Percentiles rank a stretch among this genome's conserved stretches.
These are phyloP conservation scores for Coryphaenoides rupestris DNA, from an alignment of 2,113 vertebrate species.

Conservation along the genomic window DNA sequence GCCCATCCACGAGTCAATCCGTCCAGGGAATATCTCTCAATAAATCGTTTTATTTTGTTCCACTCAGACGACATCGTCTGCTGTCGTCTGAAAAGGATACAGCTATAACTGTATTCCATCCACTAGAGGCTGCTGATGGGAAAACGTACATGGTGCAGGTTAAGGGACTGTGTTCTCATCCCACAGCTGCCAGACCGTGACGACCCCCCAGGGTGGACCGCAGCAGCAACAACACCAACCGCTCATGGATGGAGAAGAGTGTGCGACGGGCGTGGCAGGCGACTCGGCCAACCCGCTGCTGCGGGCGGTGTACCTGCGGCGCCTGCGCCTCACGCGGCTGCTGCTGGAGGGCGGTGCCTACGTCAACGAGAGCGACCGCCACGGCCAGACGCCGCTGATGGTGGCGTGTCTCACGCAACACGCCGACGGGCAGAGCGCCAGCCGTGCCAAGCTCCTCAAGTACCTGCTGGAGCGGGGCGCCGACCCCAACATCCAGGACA, in stretches of 20 bases:
- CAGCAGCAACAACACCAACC: no score
- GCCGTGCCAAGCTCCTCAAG: constrained; percentile 84
- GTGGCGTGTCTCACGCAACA: constrained; percentile 84
- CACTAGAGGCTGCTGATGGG: no score
- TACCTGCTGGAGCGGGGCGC: constrained; percentile 91
- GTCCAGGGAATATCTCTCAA: no score
- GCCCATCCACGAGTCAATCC: no score
- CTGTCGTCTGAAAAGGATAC: no score
- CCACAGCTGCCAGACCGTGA: no score
- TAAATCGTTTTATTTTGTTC: no score
- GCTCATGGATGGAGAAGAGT: constrained; percentile 46
- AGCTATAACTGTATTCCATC: no score
- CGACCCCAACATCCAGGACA: constrained; percentile 92
- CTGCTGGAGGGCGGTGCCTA: constrained; percentile 89
- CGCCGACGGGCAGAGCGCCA: constrained; percentile 78
- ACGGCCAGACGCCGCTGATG: constrained; percentile 88
- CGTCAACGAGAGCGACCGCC: constrained; percentile 88
- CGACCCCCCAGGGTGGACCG: no score
- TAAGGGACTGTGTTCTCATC: no score
- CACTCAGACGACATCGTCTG: no score
- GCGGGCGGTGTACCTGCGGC: constrained; percentile 84
- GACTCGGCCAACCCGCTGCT: constrained; percentile 82
- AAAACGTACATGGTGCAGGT: no score
- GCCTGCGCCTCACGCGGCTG: constrained; percentile 85
- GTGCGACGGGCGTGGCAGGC: constrained; percentile 18